phyloP scores from a whole-genome alignment of 2,797 vertebrate genomes.

The Silurus lanzhouensis region DNA sequence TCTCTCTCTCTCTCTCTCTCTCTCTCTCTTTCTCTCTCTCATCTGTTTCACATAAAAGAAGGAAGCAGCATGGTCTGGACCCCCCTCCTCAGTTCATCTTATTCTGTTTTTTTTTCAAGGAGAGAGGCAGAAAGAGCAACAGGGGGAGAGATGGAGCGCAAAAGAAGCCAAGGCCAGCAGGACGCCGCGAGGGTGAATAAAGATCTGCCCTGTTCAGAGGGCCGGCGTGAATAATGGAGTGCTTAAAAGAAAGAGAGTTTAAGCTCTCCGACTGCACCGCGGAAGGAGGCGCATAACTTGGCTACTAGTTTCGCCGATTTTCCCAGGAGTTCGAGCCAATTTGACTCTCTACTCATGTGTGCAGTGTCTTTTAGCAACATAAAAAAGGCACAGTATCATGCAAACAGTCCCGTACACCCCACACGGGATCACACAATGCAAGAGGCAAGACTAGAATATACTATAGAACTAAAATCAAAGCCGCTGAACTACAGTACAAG shows the following conservation, averaged over 20 bases:
- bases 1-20: background rate
- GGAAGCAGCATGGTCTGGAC: conserved; percentile 73
- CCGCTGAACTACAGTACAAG: background rate
- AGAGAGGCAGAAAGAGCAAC: conserved; percentile 59
- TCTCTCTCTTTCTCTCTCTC: conserved; percentile 43
- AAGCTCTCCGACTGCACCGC: conserved; percentile 19
- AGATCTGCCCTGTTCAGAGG: conserved; percentile 68
- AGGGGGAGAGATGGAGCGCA: conserved; percentile 67
- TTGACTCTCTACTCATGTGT: conserved; percentile 15
- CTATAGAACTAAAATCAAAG: background rate
- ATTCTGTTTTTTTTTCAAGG: conserved; percentile 70
- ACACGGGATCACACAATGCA: background rate
- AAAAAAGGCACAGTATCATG: background rate
- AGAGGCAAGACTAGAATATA: background rate
- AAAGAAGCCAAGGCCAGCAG: conserved; percentile 62
- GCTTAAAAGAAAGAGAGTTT: conserved; percentile 27
- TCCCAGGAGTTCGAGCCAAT: conserved; percentile 30
- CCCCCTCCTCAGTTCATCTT: conserved; percentile 64
- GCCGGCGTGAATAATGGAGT: conserved; percentile 34
- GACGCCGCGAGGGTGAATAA: conserved; percentile 72
- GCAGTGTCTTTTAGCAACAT: background rate
- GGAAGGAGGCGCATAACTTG: conserved; percentile 12
- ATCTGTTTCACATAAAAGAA: conserved; percentile 73
- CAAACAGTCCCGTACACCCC: background rate
- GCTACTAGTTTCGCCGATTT: conserved; percentile 22